Evolutionary conservation across 2,888 invertebrate genomes (phyloP), one percentile per base, ranked within the genome.

Genomic region (Galerucella pusilla): DNA sequence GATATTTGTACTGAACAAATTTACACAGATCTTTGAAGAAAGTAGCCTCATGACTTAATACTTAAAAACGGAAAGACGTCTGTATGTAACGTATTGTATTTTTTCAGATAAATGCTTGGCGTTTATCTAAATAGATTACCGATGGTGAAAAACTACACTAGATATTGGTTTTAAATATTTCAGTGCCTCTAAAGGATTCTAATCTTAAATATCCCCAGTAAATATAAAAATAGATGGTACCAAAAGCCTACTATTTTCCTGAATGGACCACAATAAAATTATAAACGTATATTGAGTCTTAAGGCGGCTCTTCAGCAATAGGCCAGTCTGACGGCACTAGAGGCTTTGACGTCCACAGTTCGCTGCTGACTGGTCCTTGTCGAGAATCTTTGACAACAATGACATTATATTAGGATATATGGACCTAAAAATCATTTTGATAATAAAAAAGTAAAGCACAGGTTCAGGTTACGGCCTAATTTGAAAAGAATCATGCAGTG

Each of bases 1-100:
- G 57, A 68, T 68, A 68, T 68, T 68, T 68, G 59, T 59, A 54
- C 35, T n/a, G 10, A 52, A 54, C 67, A 67, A 67, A 66, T 65
- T 42, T 66, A 66, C 66, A 45, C 14, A 52, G 52, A 14, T 66
- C 25, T 66, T 52, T 49, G 52, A 20, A 11, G 66, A 66, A 66
- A 66, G 49, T 60, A 25, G 59, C 59, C 28, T 60, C 52, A n/a
- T 52, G 52, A n/a, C 7, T 7, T n/a, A 52, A n/a, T 52, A 52
- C n/a, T 52, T n/a, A 52, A 52, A 52, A 52, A 52, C 52, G 52
- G 52, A 52, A 52, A 52, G n/a, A 52, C 52, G 14, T 6, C 52
- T 52, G 35, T 7, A 42, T 42, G 35, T 52, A 52, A 52, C 52
- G 52, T 52, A 0, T 52, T 52, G 52, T 52, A 0, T 52, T 52